Evolutionary conservation across 2,888 invertebrate genomes (phyloP), one percentile per base, ranked within the genome.

Genomic region (Drosophila macrothrix): DNA sequence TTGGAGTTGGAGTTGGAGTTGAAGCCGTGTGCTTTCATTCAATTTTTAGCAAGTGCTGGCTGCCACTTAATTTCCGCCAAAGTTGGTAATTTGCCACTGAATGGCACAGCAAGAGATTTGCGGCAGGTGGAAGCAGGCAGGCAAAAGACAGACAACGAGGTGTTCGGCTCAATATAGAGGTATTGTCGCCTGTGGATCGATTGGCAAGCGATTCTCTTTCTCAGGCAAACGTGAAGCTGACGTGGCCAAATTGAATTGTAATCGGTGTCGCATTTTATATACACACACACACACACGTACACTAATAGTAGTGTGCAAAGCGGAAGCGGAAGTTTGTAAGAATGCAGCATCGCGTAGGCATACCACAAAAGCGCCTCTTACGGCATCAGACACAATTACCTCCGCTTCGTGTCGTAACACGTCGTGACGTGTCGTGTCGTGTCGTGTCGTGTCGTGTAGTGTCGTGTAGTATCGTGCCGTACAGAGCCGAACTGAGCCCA

Each of bases 291-390:
- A 19, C 10, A 28, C 10, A 22, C 25, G 9, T 5, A 43, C 6
- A 29, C 1, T 14, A 14, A 41, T 16, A 16, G 22, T 29, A 50
- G 35, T 49, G 49, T 61, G 75, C 39, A 52, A 9, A 76, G 65
- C 78, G 86, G 83, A 88, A 88, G 66, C 83, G 86, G 83, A 83
- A 85, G 88, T 88, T 88, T 88, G 78, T 85, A 84, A 78, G 88
- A 84, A 88, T 83, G 73, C 83, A 73, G 79, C 54, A 31, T 63
- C 59, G 65, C 60, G 63, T 64, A 65, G 75, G 61, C 80, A 67
- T 16, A 43, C 78, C 60, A 70, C 77, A 75, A 76, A 76, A 62
- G 61, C 77, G 33, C 43, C 52, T 69, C 52, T 56, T 43, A 54
- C 31, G 39, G n/a, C 59, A 33, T 46, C 70, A 70, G 43, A 43